Percentiles rank a stretch among this genome's conserved stretches.
Evolutionary conservation across 2,888 invertebrate genomes (phyloP).

Genomic region (Melieria picta): DNA sequence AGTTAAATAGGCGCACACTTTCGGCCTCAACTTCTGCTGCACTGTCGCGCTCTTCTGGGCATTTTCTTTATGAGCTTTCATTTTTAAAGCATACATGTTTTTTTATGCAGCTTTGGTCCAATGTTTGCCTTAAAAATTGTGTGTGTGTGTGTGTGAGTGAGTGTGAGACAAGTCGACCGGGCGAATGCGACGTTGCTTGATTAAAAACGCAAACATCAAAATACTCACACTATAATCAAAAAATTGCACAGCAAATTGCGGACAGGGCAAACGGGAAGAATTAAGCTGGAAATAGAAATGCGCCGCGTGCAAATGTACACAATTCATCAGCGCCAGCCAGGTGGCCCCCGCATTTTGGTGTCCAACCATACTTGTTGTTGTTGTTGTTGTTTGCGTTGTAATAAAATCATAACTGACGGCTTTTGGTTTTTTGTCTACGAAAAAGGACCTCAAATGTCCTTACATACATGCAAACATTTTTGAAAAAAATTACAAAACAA

Average conservation of each 20-base stretch:
- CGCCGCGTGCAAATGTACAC: constrained; percentile 44
- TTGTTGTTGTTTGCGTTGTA: constrained; percentile 48
- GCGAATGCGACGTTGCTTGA: constrained; percentile 47
- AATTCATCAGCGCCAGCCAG: constrained; percentile 50
- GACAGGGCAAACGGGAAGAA: constrained; percentile 22
- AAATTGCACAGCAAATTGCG: no score
- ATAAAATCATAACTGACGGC: constrained; percentile 59
- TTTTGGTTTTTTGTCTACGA: constrained; percentile 29
- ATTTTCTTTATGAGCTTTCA: no score
- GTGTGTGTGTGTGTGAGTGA: not conserved
- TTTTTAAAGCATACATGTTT: no score
- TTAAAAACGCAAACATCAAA: constrained; percentile 61
- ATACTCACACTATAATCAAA: constrained; percentile 30
- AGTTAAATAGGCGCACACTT: constrained; percentile 48
- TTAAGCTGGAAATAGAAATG: constrained; percentile 22
- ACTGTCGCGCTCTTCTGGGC: not conserved
- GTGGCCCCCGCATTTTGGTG: constrained; percentile 8
- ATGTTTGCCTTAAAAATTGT: not conserved
- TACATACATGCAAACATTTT: not conserved
- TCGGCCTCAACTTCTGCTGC: not conserved
- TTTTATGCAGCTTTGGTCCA: not conserved
- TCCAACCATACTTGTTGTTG: constrained; percentile 2
- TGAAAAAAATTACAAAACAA: no score
- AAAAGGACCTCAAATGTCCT: not conserved
- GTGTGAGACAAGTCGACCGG: not conserved